Conservation (phyloP, 2,888 invertebrate genomes). For the Bedellia somnulentella region DNA sequence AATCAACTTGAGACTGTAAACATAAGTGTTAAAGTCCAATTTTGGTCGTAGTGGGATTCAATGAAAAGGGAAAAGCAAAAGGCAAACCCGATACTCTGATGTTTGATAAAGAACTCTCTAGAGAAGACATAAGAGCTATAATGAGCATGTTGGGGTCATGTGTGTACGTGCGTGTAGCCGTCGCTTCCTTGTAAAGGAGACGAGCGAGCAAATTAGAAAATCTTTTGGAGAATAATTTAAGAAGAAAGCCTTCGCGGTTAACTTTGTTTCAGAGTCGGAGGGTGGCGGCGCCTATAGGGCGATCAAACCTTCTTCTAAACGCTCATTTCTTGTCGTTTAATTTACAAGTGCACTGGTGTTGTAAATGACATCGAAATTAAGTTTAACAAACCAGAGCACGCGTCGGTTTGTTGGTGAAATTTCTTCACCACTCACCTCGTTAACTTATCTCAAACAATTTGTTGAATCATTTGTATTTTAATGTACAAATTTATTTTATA, state of each 20-base stretch:
- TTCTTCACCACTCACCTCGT: too few species aligned
- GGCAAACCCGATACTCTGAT: constrained; percentile 18
- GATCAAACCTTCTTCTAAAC: constrained; percentile 16
- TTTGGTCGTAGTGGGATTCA: constrained; percentile 17
- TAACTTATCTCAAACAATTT: too few species aligned
- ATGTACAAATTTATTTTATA: too few species aligned
- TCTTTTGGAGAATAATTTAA: constrained; percentile 58
- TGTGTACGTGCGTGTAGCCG: constrained; percentile 27
- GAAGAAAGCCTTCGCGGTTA: constrained; percentile 31
- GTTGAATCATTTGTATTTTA: too few species aligned
- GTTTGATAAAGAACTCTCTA: constrained; percentile 30
- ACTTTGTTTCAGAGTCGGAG: constrained; percentile 26
- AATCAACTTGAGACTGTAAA: constrained; percentile 33
- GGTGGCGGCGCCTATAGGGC: constrained; percentile 13
- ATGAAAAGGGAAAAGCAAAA: constrained; percentile 18
- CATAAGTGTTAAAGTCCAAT: constrained; percentile 34
- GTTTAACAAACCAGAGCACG: constrained; percentile 2
- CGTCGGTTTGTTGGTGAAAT: too few species aligned
- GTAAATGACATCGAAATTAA: constrained; percentile 15
- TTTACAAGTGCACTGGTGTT: constrained; percentile 23
- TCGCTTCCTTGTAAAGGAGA: constrained; percentile 17
- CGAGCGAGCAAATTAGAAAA: constrained; percentile 55
- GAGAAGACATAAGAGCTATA: constrained; percentile 33
- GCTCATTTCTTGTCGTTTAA: constrained; percentile 15
- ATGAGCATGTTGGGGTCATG: constrained; percentile 25